Base-by-base conservation (phyloP, 2,113 vertebrate genomes). In the Sitta europaea region DNA sequence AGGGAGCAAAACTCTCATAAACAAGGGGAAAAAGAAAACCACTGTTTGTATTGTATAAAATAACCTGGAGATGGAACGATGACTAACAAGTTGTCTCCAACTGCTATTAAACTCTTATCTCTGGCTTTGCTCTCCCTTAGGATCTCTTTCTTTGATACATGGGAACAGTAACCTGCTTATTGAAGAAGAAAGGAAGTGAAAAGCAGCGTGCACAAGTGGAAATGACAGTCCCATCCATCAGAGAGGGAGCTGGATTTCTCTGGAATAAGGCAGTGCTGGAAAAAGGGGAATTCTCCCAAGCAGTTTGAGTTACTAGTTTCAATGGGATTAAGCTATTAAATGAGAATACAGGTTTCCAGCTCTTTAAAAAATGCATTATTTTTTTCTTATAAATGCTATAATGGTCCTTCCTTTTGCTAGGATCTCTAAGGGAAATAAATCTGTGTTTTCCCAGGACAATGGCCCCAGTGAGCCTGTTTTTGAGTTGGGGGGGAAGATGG, bases 111-210 rank as follows among this genome's bases (percentile, higher is more conserved):
- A 83, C n/a, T 78, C 40, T 58, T 86, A 43, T 83, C 77, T 72
- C 86, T 59, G 67, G 27, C 66, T 96, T 83, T 89, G 94, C 91
- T 88, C 93, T 71, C 88, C 96, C 55, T 55, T 59, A 74, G 86
- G 67, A 86, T 81, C 62, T 58, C 19, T 27, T 65, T 20, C 83
- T 77, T 63, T 63, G 86, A 65, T 23, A 45, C 25, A 40, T n/a
- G 71, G 91, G 53, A 93, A 48, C 68, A 95, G 71, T 57, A 82
- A 75, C 77, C 79, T 77, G 33, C 29, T 72, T 83, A 54, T 29
- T 73, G 91, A 88, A 91, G 80, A 59, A 50, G 87, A 92, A 43
- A 2, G 9, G 77, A 73, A 92, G 88, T 31, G 71, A 94, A 79
- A 51, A 70, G 28, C 40, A 38, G 92, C 1, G 0, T 36, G 65